phyloP scores from a whole-genome alignment of 2,797 vertebrate genomes.

The Tenualosa thibaudeaui region DNA sequence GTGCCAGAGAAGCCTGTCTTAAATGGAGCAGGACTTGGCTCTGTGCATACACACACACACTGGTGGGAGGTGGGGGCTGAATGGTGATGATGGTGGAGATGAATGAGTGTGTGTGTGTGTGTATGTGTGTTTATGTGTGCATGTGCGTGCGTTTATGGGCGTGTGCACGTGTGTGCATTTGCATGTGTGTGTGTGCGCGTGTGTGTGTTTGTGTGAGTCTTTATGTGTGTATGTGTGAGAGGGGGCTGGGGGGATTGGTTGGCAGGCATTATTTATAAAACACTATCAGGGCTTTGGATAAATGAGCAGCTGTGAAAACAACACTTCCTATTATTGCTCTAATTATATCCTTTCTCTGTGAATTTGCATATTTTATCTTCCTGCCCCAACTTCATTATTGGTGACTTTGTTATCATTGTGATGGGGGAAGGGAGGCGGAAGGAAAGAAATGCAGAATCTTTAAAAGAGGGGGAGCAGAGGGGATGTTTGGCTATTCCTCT shows the following conservation, averaged over 20 bases:
- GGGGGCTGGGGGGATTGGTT: constrained; percentile 19
- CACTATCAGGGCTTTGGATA: constrained; percentile 67
- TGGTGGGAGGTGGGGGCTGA: constrained; percentile 19
- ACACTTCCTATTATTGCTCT: constrained; percentile 72
- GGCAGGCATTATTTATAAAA: constrained; percentile 57
- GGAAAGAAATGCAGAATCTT: not conserved
- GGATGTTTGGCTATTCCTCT: constrained; percentile 44
- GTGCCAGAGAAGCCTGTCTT: constrained; percentile 51
- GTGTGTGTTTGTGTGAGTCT: constrained; percentile 9
- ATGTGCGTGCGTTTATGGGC: constrained; percentile 3
- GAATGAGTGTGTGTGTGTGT: not conserved
- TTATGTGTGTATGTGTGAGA: not conserved
- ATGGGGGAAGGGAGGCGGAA: constrained; percentile 41
- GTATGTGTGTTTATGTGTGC: not conserved
- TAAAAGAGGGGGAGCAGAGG: not conserved
- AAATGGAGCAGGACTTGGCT: constrained; percentile 49
- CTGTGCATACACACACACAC: not conserved
- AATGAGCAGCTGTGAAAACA: constrained; percentile 79
- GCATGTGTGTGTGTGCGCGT: not conserved
- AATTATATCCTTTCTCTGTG: constrained; percentile 75
- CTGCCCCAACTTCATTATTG: constrained; percentile 65
- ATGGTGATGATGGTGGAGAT: not conserved
- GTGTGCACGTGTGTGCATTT: constrained; percentile 34
- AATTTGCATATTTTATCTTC: constrained; percentile 77
- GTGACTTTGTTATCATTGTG: constrained; percentile 66